Conservation (phyloP, 2,113 vertebrate genomes). For the Orthonyx spaldingii region DNA sequence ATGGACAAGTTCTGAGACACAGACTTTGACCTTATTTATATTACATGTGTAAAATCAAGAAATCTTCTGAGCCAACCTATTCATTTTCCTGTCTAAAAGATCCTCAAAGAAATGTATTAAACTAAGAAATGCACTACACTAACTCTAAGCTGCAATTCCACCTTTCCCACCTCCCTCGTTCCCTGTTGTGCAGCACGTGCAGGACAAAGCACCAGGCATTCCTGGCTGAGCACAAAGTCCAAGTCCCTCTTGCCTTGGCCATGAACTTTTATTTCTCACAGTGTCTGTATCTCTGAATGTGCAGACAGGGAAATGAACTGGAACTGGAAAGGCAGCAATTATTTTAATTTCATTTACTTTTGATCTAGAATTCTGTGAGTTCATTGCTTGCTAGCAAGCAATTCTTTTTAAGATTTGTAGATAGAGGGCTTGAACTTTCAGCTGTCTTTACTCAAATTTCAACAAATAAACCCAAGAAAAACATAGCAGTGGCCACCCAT, state of each 20-base stretch:
- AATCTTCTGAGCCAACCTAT: background rate
- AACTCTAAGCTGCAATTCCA: background rate
- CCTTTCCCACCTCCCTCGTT: accelerated
- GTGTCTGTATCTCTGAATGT: background rate
- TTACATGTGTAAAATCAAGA: background rate
- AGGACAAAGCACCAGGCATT: background rate
- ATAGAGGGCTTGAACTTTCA: background rate
- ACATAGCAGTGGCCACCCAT: background rate
- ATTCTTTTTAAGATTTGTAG: background rate
- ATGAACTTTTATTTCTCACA: background rate
- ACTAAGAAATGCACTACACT: background rate
- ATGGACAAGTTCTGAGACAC: background rate
- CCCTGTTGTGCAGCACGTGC: background rate
- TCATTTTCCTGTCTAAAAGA: background rate
- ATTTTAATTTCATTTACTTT: constrained; percentile 7
- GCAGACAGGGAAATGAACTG: background rate
- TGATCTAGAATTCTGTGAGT: background rate
- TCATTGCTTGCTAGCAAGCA: background rate
- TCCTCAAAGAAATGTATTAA: background rate
- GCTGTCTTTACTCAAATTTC: background rate
- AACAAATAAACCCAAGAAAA: background rate
- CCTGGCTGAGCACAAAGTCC: background rate
- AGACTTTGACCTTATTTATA: background rate
- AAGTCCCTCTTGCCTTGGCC: background rate
- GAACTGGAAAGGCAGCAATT: background rate